Base-by-base conservation (phyloP, 2,113 vertebrate species). In the Megatriorchis doriae region DNA sequence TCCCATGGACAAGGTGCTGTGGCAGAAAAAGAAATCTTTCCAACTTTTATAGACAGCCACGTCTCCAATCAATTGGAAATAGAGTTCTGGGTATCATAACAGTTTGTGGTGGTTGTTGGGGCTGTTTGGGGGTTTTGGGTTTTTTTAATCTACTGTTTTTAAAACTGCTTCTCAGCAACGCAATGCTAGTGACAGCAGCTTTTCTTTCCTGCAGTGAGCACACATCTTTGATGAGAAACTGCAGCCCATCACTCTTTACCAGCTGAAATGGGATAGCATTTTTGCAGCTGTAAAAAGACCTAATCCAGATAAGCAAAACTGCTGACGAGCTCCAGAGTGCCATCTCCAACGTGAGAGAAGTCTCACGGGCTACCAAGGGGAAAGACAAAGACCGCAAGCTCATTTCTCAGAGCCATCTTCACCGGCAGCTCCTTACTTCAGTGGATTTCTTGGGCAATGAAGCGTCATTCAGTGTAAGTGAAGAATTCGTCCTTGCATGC, bases 301-400 rank as follows among this genome's bases (percentile, higher is more conserved):
- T 31, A 3, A 66, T 10, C 8, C n/a, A 63, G 52, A 58, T 9
- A 23, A 5, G 20, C 20, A 45, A 84, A 90, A 27, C 2, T 32
- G 31, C 16, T 14, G 16, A 11, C 5, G 1, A 7, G 0, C 32
- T 52, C 56, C 62, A 21, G 26, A 73, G 20, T 17, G 13, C 34
- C 80, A 27, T 4, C 42, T 72, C 48, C 53, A 25, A 0, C 0
- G 1, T 11, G 21, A 32, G 36, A 82, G 25, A 68, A 50, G 6
- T 15, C 32, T 59, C 11, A 1, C 8, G 19, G 38, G 38, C 21
- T 32, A 16, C 42, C 22, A 16, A 50, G 34, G 8, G 12, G 61
- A 68, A 18, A 42, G 34, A 12, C 14, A 38, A 65, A 68, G 47
- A 55, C 1, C 59, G 23, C 50, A 19, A 16, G 4, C 5, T 66